Evolutionary conservation across 1,140 invertebrate species (phyloP).

Genomic region (Rhopalosiphum maidis): DNA sequence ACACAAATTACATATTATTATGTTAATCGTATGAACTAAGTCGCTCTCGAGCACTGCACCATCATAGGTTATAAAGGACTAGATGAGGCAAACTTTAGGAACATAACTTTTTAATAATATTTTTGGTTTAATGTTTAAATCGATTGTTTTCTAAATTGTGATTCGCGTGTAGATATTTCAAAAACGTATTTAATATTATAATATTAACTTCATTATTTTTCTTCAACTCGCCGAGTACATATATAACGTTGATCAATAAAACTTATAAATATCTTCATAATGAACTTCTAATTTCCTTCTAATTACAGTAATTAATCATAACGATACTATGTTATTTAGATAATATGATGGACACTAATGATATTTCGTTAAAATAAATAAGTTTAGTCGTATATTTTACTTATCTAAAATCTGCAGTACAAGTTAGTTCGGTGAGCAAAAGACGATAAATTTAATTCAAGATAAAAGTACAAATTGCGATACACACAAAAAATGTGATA

Average conservation of each 20-base stretch:
- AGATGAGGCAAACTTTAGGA: neutral
- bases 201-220: neutral
- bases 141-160: slow-evolving; percentile 1
- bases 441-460: neutral
- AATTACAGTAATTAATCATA: slow-evolving; percentile 35
- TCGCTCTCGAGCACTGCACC: neutral
- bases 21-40: neutral
- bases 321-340: neutral
- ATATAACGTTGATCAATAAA: neutral
- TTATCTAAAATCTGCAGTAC: neutral
- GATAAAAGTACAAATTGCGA: neutral
- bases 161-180: slow-evolving; percentile 3
- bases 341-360: slow-evolving; percentile 3
- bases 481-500: neutral
- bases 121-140: neutral
- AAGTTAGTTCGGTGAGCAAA: neutral
- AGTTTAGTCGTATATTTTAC: neutral
- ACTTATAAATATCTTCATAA: neutral
- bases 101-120: neutral
- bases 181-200: neutral
- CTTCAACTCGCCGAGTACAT: neutral
- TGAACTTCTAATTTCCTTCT: neutral
- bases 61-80: neutral
- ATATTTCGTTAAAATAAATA: neutral
- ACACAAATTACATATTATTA: neutral